A percentile compares a stretch with the other conserved stretches of the same genome.
phyloP scores from a whole-genome alignment of 37 sponge, comb jelly and placozoan genomes.

The Theonella swinhoei region DNA sequence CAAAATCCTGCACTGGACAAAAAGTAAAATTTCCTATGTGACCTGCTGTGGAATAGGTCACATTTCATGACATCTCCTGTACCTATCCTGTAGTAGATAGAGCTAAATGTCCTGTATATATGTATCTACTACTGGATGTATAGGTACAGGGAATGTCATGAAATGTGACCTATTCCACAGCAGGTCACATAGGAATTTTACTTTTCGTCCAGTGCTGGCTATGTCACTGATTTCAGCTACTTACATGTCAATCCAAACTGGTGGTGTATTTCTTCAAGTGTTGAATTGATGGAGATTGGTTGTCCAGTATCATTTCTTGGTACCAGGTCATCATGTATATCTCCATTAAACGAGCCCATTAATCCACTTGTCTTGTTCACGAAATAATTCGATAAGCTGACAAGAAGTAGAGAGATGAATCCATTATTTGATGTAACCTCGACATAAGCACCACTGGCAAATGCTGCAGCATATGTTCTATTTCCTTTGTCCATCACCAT shows the following conservation, averaged over 20 bases:
- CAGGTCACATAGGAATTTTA: too few relatives aligned
- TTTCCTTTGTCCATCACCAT: conserved; percentile 24
- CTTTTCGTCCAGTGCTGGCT: too few relatives aligned
- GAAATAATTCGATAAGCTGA: conserved; percentile 22
- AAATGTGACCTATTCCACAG: too few relatives aligned
- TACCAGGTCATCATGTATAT: conserved; percentile 47
- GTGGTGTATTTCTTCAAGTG: conserved; percentile 46
- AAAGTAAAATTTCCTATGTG: too few relatives aligned
- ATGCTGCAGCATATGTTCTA: conserved; percentile 9
- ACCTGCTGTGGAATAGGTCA: too few relatives aligned
- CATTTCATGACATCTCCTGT: too few relatives aligned
- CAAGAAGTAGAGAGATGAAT: conserved; percentile 29
- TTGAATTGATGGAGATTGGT: conserved; percentile 28
- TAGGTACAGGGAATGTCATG: too few relatives aligned
- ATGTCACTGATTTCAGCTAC: too few relatives aligned
- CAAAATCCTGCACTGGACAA: neutral
- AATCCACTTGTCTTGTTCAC: conserved; percentile 16
- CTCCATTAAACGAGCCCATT: conserved; percentile 58
- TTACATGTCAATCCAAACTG: conserved; percentile 64
- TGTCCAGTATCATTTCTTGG: neutral
- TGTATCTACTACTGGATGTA: too few relatives aligned
- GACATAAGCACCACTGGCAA: conserved; percentile 26
- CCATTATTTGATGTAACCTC: conserved; percentile 30
- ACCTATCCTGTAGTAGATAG: too few relatives aligned
- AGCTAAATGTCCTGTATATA: too few relatives aligned